These are phyloP conservation scores for Nomada flava DNA, from an alignment of 2,888 invertebrate genomes.

Conservation along the genomic window DNA sequence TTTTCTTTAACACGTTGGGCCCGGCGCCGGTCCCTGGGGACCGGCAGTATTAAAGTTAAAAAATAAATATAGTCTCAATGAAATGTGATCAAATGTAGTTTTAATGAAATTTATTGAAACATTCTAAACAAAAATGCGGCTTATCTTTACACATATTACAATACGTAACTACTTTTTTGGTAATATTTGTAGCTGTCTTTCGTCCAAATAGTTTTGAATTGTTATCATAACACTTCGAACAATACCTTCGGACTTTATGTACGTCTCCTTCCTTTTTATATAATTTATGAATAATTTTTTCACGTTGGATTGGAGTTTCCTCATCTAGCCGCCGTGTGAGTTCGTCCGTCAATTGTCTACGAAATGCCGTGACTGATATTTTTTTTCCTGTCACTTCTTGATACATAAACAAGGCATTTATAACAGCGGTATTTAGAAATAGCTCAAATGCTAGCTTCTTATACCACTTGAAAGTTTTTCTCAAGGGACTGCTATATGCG, in stretches of 20 bases:
- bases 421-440: constrained; percentile 73
- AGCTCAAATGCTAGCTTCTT: constrained; percentile 75
- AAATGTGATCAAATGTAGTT: background rate
- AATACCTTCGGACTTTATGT: constrained; percentile 6
- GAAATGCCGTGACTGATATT: constrained; percentile 40
- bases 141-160: constrained; percentile 1
- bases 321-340: constrained; percentile 40
- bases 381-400: constrained; percentile 43
- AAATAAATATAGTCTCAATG: background rate
- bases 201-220: constrained; percentile 1
- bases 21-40: background rate
- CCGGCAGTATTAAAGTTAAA: constrained; percentile 6
- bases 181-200: background rate
- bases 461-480: constrained; percentile 63
- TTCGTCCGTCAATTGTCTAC: constrained; percentile 41
- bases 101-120: background rate
- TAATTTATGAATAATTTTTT: constrained; percentile 1
- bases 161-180: constrained; percentile 2
- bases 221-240: constrained; percentile 1
- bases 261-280: constrained; percentile 1
- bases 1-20: too few relatives aligned
- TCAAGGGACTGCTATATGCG: constrained; percentile 69
- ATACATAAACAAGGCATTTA: constrained; percentile 43
- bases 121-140: constrained; percentile 5
- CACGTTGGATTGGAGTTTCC: constrained; percentile 16